Evolutionary conservation across 1,140 invertebrate species (phyloP).

Genomic region (Adelges cooleyi): DNA sequence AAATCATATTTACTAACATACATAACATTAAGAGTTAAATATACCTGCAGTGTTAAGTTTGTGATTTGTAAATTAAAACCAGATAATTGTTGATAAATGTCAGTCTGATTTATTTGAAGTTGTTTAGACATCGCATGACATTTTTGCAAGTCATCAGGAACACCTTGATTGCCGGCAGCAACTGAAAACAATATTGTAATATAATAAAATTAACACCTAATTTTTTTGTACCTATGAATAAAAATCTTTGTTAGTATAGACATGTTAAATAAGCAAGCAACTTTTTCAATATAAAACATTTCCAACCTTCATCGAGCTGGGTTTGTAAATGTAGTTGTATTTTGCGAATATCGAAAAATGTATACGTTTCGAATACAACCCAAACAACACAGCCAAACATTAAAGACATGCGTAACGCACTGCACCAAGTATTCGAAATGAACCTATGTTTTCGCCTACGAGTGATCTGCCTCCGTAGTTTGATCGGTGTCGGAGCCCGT

Average conservation of each 20-base stretch:
- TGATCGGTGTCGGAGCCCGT: constrained; percentile 37
- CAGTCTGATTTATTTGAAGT: constrained; percentile 48
- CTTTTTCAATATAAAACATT: no score
- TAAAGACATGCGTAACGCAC: constrained; percentile 46
- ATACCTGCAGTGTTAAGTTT: constrained; percentile 44
- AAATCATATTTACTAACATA: no score
- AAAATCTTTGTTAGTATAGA: no score
- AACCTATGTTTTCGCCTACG: constrained; percentile 36
- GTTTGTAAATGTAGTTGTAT: constrained; percentile 50
- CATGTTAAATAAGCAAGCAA: no score
- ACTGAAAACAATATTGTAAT: constrained; percentile 41
- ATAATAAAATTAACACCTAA: no score
- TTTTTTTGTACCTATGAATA: no score
- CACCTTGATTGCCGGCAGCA: constrained; percentile 49
- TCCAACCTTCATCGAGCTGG: constrained; percentile 53
- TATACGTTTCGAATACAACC: constrained; percentile 50
- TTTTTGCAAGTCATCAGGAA: constrained; percentile 51
- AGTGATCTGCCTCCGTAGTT: constrained; percentile 36
- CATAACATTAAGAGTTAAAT: background rate
- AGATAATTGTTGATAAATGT: constrained; percentile 43
- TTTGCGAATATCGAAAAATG: constrained; percentile 54
- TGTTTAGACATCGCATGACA: constrained; percentile 51
- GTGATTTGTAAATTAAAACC: constrained; percentile 40
- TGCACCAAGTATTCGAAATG: constrained; percentile 37
- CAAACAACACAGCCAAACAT: constrained; percentile 50